These are phyloP conservation scores for Sialia sialis DNA, from an alignment of 2,113 vertebrate species.

Conservation along the genomic window DNA sequence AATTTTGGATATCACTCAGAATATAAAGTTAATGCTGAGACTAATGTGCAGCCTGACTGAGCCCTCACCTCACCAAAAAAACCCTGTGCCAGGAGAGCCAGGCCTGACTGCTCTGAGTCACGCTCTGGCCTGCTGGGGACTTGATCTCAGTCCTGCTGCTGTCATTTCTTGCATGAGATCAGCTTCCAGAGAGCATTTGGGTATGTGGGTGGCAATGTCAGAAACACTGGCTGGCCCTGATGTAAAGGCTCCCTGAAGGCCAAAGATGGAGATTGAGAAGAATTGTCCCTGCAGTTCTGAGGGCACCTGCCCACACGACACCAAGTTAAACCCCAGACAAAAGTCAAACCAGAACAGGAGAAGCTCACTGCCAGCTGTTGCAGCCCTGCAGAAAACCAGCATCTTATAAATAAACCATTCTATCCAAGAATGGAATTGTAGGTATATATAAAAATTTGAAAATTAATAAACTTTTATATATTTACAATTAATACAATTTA, in stretches of 20 bases:
- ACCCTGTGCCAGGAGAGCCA: not conserved
- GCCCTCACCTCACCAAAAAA: not conserved
- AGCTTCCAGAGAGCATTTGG: not conserved
- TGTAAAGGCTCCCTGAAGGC: not conserved
- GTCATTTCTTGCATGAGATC: not conserved
- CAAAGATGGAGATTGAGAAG: not conserved
- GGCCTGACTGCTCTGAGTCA: not conserved
- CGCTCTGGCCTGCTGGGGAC: not conserved
- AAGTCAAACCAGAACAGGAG: not conserved
- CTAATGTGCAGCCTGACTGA: not conserved
- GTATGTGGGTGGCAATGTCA: not conserved
- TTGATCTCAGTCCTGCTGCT: not conserved
- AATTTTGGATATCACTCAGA: not conserved
- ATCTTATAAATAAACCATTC: not conserved
- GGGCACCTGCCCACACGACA: not conserved
- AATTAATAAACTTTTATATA: not conserved
- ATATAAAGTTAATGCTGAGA: not conserved
- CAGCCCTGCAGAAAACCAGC: not conserved
- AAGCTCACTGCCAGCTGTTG: not conserved
- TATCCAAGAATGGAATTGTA: not conserved
- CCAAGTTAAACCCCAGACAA: not conserved
- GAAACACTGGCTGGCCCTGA: not conserved
- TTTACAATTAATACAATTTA: not conserved
- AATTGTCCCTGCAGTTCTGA: not conserved
- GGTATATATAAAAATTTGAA: not conserved